phyloP scores from a whole-genome alignment of 2,888 invertebrate genomes.

The Trachelus stipa region DNA sequence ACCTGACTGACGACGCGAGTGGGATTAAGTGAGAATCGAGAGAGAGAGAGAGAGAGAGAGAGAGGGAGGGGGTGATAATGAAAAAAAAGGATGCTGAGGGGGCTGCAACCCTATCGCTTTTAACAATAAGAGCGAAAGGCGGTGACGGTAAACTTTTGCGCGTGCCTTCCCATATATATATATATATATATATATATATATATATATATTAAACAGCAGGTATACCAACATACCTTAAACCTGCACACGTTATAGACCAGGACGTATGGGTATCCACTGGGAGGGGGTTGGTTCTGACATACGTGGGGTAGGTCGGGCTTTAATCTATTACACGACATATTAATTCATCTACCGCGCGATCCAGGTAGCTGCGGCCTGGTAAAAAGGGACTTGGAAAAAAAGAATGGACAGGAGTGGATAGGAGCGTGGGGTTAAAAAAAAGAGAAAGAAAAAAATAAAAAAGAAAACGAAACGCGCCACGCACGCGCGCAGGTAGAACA shows the following conservation, averaged over 20 bases:
- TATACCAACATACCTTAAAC: too few relatives aligned
- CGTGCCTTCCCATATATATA: conserved; percentile 26
- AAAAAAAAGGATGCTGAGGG: conserved; percentile 26
- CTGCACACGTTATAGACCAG: too few relatives aligned
- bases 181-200: background rate
- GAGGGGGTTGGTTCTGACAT: conserved; percentile 38
- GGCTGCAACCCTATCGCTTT: conserved; percentile 41
- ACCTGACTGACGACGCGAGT: conserved; percentile 18
- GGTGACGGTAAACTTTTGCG: conserved; percentile 28
- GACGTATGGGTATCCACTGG: background rate
- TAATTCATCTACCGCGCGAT: conserved; percentile 48
- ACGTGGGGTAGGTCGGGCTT: conserved; percentile 39
- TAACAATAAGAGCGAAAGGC: conserved; percentile 27
- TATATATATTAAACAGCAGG: too few relatives aligned
- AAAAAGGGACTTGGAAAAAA: conserved; percentile 21
- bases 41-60: background rate
- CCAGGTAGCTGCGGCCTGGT: conserved; percentile 42
- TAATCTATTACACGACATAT: conserved; percentile 57
- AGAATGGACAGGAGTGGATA: conserved; percentile 5
- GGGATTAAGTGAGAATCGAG: background rate
- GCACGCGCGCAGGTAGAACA: conserved; percentile 59
- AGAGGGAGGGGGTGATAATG: background rate
- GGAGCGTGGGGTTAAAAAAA: conserved; percentile 25
- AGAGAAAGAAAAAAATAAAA: conserved; percentile 16
- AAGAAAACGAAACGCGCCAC: conserved; percentile 47